Base-by-base conservation (phyloP, 2,113 vertebrate genomes). In the Gallinago undulata region DNA sequence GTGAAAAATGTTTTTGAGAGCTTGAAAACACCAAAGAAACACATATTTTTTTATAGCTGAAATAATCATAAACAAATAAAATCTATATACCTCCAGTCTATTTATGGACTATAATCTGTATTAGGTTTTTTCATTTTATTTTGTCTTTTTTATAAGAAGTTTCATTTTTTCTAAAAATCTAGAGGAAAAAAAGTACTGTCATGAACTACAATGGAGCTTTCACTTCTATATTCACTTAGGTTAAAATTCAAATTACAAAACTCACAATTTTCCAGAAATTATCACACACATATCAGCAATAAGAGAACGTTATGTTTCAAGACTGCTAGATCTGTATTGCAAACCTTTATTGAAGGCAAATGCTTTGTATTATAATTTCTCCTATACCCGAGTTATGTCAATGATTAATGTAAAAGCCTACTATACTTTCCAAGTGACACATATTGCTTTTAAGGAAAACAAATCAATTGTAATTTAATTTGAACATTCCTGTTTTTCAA, bases 1-100 rank as follows among this genome's bases (percentile, higher is more conserved):
- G 50, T 77, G 85, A 95, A 96, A 76, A 95, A 93, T 55, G 21
- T 39, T 96, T 89, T 57, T 94, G 77, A 90, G 57, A 84, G 23
- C 45, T 93, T 96, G 55, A 59, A 94, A 96, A 84, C 64, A 87
- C 30, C 33, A 45, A 74, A 55, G 33, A 75, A 95, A 89, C 4
- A 41, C 35, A 24, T 47, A 93, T 74, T 93, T 93, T 25, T 67
- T 81, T 81, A 72, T 16, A 84, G 18, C 23, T 39, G 14, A 96
- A 92, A 73, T 90, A 43, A 76, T 76, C 37, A 39, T 7, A 9
- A 97, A 48, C 28, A 94, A 91, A 93, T 85, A 88, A 24, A 82
- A 85, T 43, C 31, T 59, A 75, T 50, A 63, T 30, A 78, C 62
- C 56, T 95, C 37, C 14, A 18, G 35, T 47, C 31, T 35, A 51